Evolutionary conservation across 2,888 invertebrate species (phyloP), one percentile per base, ranked within the genome.

Genomic region (Trachelus stipa): DNA sequence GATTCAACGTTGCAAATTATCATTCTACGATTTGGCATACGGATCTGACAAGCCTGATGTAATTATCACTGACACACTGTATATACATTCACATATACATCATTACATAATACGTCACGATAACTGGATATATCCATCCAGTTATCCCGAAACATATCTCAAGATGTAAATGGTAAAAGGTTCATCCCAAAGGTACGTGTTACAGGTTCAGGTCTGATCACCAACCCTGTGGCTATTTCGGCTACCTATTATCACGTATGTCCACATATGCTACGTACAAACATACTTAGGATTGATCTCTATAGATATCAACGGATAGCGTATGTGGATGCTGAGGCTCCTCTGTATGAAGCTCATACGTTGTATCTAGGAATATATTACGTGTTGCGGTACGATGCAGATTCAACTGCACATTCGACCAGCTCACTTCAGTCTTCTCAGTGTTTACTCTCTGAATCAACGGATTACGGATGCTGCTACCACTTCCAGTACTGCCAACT

Each of bases 371-470:
- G 82, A 83, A 84, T 85, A 81, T 81, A 82, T 85, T 83, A 86
- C 84, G 81, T 80, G 78, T 80, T 76, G 35, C 71, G 79, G 76
- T 80, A 81, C 81, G 82, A 79, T 82, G 76, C 40, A 74, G 78
- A 79, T 77, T 83, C 80, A 75, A 82, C 74, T 79, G 71, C 83
- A 69, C 33, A 84, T 23, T 23, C 40, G 23, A 40, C 15, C 40
- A 40, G 23, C 15, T 40, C 40, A 40, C 83, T 87, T 84, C 74
- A 68, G 83, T 80, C 81, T 84, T 85, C 85, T 1, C 40, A 85
- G 82, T 88, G 87, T 89, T 89, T 89, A 87, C 87, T 83, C 84
- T 87, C 83, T 83, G 87, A 88, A 90, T 90, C 88, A 89, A 85
- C 85, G 87, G 86, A 89, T 89, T 88, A 89, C 84, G 83, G 82